Evolutionary conservation across 2,888 invertebrate genomes (phyloP), one percentile per base, ranked within the genome.

Genomic region (Coleophora deauratella): DNA sequence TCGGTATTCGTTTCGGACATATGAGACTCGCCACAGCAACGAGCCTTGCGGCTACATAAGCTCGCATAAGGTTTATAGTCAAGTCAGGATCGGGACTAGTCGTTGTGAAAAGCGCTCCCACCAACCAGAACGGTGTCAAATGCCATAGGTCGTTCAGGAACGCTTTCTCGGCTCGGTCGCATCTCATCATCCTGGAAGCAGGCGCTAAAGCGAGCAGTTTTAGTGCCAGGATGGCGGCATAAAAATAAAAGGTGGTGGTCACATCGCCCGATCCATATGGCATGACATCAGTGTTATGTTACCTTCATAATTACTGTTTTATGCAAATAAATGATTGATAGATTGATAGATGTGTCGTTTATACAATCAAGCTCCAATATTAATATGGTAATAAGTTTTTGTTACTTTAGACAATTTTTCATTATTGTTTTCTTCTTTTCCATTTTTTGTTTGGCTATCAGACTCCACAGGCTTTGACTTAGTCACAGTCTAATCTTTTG

Each of bases 41-140:
- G 2, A 68, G 35, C 42, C 72, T 57, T 0, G 70, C 64, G 2
- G 45, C 3, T 0, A 63, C 58, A 32, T 54, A 74, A 0, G 50
- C 14, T 1, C 74, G 53, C 2, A 76, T 37, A 0, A 76, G 47
- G 0, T 40, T 31, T 8, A 65, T 27, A 0, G 71, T 61, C 0
- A 57, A 54, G 0, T n/a, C 9, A 2, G 50, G 40, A 10, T 65
- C 55, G 0, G 73, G 73, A 0, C 47, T 47, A 0, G 72, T 74
- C 0, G 70, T 74, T 46, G 68, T 56, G 13, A 72, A 76, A 1
- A 75, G 39, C 0, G 55, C 73, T 9, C 66, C 64, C 0, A 74
- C 62, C n/a, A 76, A 40, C 74, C 75, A 76, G 41, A 75, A 75
- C 0, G 74, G 72, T 1, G 67, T 72, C 10, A 75, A 41, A 35